These are phyloP conservation scores for Euclidia mi DNA, from an alignment of 2,888 invertebrate genomes.

Conservation along the genomic window DNA sequence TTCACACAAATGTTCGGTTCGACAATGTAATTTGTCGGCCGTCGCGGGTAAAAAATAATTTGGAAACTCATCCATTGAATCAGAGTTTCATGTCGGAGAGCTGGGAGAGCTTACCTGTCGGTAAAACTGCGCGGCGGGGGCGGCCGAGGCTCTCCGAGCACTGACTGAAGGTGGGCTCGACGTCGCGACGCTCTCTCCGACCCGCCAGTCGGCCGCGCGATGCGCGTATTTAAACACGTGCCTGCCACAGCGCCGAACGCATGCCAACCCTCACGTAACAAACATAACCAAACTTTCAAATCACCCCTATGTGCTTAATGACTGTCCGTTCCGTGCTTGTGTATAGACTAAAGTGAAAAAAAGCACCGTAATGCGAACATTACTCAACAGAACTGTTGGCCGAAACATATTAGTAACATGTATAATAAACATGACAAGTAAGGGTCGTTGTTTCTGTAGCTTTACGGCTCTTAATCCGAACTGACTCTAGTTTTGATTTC, in stretches of 20 bases:
- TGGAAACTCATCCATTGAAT: conserved; percentile 62
- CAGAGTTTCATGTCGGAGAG: conserved; percentile 60
- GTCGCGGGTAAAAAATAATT: conserved; percentile 52
- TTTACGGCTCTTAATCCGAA: conserved; percentile 45
- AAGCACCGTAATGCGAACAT: conserved; percentile 31
- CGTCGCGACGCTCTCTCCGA: conserved; percentile 40
- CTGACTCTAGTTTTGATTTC: conserved; percentile 54
- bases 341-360: conserved; percentile 49
- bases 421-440: conserved; percentile 54
- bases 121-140: conserved; percentile 67
- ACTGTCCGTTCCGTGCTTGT: conserved; percentile 43
- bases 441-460: conserved; percentile 48
- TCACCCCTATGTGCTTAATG: conserved; percentile 30
- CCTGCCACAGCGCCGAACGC: conserved; percentile 49
- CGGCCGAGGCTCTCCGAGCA: conserved; percentile 63
- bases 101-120: conserved; percentile 70
- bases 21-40: conserved; percentile 53
- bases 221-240: conserved; percentile 63
- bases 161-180: conserved; percentile 58
- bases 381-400: conserved; percentile 27
- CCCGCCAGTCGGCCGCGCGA: conserved; percentile 74
- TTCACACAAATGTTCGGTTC: conserved; percentile 50
- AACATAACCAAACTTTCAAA: conserved; percentile 64
- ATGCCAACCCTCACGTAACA: conserved; percentile 62
- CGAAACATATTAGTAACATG: conserved; percentile 48